Base-by-base conservation (phyloP, 2,113 vertebrate species). In the Gobius niger region DNA sequence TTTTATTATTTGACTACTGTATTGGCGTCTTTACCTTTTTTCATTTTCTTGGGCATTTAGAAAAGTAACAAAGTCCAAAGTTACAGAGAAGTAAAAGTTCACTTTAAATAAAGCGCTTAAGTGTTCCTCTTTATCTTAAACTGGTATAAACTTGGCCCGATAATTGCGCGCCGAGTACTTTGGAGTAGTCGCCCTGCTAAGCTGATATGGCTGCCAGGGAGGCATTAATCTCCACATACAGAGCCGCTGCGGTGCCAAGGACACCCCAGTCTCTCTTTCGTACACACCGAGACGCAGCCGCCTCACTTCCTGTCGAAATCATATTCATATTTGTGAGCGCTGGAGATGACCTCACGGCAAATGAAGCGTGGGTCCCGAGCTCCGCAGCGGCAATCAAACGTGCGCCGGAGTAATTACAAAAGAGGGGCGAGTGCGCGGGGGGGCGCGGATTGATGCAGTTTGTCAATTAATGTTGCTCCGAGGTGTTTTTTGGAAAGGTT, bases 381-480 rank as follows among this genome's bases (percentile, higher is more conserved):
- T 93, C 84, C 78, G 82, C 80, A 90, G 84, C 90, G 90, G 87
- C 85, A 91, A 89, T 91, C 82, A 84, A 86, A 84, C 82, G 75
- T 85, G 77, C 65, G 85, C 76, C 67, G 70, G 79, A 92, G 88
- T 93, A 94, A 94, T 93, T 92, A 94, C 87, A 91, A 94, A 92
- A 82, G 76, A 82, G 70, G 87, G 78, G 54, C 54, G 12, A 7
- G 54, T 34, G 54, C 24, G 52, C 52, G 76, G 67, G 79, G 89
- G 90, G 90, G 85, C 85, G 87, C 89, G 90, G 93, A 93, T 93
- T 92, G 89, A 93, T 93, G 91, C 78, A 82, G 91, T 93, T 93
- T 93, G 91, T 95, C 92, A 91, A 90, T 93, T 88, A 90, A 82
- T 89, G 80, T 92, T 92, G 92, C 95, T 95, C 88, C 86, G 88